These are phyloP conservation scores for Cephus pygmeus DNA, from an alignment of 2,888 invertebrate species.

Conservation along the genomic window DNA sequence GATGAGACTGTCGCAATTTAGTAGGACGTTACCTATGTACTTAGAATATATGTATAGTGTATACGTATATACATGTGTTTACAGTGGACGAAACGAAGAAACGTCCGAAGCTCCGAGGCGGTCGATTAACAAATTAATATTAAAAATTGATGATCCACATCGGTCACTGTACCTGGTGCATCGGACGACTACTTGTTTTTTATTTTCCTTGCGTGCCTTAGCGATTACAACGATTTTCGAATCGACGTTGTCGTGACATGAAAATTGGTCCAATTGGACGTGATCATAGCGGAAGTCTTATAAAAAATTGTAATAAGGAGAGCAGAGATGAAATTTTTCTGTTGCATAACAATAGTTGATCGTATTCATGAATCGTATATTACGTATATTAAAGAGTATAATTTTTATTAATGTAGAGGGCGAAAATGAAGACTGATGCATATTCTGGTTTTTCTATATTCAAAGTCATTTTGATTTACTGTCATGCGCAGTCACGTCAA, in stretches of 20 bases:
- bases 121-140: not conserved
- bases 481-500: not conserved
- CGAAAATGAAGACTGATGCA: not conserved
- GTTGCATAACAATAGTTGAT: not conserved
- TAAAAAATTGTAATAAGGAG: not conserved
- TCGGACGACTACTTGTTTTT: not conserved
- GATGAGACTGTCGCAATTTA: not conserved
- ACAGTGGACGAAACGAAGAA: not conserved
- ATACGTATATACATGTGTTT: not conserved
- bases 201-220: not conserved
- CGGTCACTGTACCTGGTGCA: not conserved
- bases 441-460: not conserved
- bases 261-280: not conserved
- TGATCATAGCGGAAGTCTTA: not conserved
- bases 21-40: not conserved
- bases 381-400: not conserved
- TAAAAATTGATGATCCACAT: not conserved
- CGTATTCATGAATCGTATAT: not conserved
- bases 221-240: not conserved
- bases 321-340: not conserved
- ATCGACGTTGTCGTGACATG: not conserved
- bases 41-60: not conserved
- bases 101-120: not conserved
- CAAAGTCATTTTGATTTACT: not conserved
- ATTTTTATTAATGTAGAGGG: not conserved